phyloP scores from a whole-genome alignment of 2,113 vertebrate genomes.

The Abramis brama region DNA sequence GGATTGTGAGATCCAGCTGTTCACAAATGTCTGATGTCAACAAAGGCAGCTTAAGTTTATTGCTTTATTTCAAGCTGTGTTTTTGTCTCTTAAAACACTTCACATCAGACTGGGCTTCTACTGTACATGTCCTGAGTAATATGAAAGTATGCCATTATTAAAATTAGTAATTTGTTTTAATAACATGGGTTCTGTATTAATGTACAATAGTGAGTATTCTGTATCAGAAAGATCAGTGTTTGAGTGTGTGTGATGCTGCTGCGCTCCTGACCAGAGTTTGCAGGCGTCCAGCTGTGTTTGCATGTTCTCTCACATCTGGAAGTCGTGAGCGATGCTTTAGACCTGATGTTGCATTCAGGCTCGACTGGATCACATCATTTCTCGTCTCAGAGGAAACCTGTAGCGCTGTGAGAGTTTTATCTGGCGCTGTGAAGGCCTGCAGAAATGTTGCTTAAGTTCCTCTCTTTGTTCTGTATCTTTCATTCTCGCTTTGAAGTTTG shows the following conservation, averaged over 20 bases:
- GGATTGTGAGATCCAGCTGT: too few species aligned
- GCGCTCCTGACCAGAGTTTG: background rate
- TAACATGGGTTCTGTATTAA: background rate
- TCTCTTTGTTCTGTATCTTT: too few species aligned
- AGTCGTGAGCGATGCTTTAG: background rate
- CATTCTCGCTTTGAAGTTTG: too few species aligned
- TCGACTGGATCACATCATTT: background rate
- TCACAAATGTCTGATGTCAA: too few species aligned
- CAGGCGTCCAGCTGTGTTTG: conserved; percentile 14
- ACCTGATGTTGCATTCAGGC: background rate
- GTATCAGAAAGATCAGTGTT: background rate
- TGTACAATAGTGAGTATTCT: background rate
- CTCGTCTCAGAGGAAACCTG: background rate
- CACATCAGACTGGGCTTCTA: too few species aligned
- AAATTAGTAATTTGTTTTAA: background rate
- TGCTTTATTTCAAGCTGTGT: too few species aligned
- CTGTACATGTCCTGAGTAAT: too few species aligned
- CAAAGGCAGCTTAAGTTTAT: too few species aligned
- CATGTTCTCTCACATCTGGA: conserved; percentile 2
- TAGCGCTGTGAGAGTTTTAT: background rate
- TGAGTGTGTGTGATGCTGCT: background rate
- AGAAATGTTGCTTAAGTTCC: background rate
- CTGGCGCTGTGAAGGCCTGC: background rate
- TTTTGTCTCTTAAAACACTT: too few species aligned
- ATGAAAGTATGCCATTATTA: too few species aligned